A percentile compares a stretch with the other conserved stretches of the same genome.
Conservation (phyloP, 2,113 vertebrate genomes). For the Anser cygnoides region DNA sequence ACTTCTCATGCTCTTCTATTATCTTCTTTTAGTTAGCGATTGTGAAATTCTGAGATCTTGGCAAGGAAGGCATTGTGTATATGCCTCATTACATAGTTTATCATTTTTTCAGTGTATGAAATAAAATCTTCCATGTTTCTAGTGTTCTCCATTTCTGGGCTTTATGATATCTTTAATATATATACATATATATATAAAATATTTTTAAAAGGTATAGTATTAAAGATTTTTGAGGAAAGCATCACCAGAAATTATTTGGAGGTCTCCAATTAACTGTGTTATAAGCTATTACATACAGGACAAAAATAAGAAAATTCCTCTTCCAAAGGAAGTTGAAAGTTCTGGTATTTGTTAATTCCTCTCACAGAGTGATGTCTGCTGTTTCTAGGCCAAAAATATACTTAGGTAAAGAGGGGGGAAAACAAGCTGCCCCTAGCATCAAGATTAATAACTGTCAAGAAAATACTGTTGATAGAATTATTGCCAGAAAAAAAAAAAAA, state of each 20-base stretch:
- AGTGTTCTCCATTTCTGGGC: background rate
- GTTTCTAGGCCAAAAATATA: background rate
- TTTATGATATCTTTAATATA: background rate
- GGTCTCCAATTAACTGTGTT: background rate
- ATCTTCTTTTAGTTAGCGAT: background rate
- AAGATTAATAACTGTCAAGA: background rate
- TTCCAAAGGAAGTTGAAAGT: background rate
- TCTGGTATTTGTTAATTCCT: background rate
- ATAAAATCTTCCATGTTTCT: background rate
- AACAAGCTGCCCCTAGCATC: background rate
- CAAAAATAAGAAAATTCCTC: background rate
- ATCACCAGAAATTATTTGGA: background rate
- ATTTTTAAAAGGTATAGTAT: background rate
- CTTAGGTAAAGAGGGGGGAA: background rate
- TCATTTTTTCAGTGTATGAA: background rate
- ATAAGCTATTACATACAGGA: background rate
- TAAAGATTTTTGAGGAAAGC: background rate
- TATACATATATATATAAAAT: background rate
- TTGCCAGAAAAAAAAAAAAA: background rate
- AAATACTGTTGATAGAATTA: background rate
- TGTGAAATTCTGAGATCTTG: background rate
- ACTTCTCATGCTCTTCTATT: background rate
- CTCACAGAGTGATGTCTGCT: background rate
- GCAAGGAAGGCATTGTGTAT: background rate
- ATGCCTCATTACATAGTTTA: background rate